Conservation (phyloP, 2,113 vertebrate species). For the Tragulus kanchil region DNA sequence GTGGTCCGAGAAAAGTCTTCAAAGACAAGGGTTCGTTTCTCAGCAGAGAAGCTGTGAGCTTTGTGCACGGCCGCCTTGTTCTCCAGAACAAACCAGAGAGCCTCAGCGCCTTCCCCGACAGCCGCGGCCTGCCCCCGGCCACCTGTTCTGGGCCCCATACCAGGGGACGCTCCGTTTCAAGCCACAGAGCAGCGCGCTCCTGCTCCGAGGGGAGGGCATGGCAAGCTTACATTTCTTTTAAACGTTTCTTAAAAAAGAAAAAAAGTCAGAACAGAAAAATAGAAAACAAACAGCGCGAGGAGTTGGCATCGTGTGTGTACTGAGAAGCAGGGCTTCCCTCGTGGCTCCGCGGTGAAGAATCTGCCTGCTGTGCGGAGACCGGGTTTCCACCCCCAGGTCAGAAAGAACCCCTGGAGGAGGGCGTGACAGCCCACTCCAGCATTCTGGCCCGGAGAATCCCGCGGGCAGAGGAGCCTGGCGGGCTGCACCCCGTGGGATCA, state of each 20-base stretch:
- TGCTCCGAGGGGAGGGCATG: fast-evolving
- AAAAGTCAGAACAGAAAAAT: not conserved
- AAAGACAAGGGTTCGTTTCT: not conserved
- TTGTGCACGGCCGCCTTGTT: no score
- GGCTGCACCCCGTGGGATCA: not conserved
- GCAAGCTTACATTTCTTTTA: not conserved
- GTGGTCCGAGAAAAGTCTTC: not conserved
- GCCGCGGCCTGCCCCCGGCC: not conserved
- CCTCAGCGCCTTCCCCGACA: fast-evolving
- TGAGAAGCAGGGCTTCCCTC: not conserved
- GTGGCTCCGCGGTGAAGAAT: not conserved
- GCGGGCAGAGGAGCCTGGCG: not conserved
- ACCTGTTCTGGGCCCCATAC: fast-evolving
- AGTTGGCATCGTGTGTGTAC: no score
- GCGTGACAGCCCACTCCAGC: not conserved
- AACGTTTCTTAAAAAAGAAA: not conserved
- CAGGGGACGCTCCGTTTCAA: not conserved
- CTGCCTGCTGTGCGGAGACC: not conserved
- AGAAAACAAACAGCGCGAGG: not conserved
- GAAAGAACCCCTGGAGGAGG: not conserved
- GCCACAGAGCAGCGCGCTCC: not conserved
- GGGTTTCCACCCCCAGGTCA: fast-evolving
- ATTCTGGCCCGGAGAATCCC: not conserved
- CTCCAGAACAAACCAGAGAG: not conserved
- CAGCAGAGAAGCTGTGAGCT: not conserved